Conservation (phyloP, 2,113 vertebrate species). For the Apaloderma vittatum region DNA sequence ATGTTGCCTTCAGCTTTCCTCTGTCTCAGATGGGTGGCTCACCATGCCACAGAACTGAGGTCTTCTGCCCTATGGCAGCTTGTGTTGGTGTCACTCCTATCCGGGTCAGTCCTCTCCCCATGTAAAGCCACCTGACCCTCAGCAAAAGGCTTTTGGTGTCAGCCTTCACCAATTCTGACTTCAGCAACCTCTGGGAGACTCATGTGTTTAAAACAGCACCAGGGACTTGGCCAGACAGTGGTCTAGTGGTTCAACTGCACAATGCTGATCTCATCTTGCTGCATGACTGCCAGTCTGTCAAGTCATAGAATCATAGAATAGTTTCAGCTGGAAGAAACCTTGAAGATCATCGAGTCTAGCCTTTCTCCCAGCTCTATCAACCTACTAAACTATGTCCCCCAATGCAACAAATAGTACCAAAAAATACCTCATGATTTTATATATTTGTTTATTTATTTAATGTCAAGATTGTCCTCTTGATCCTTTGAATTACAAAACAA, state of each 20-base stretch:
- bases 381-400: too few relatives aligned
- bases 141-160: rapidly evolving
- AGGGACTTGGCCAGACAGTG: background rate
- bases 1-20: background rate
- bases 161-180: background rate
- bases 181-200: background rate
- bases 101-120: background rate
- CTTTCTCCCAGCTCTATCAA: too few relatives aligned
- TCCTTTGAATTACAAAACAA: background rate
- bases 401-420: background rate
- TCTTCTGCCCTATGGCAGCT: background rate
- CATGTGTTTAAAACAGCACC: background rate
- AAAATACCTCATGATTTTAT: background rate
- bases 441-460: background rate
- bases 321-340: too few relatives aligned
- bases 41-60: rapidly evolving
- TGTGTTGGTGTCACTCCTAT: background rate
- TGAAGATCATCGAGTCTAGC: too few relatives aligned
- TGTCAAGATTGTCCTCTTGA: background rate
- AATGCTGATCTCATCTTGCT: background rate
- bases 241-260: background rate
- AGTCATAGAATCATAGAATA: too few relatives aligned
- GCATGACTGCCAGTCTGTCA: background rate
- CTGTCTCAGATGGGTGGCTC: rapidly evolving
- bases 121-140: background rate